Conservation (phyloP, 1,140 invertebrate genomes). For the Cyphomyrmex costatus region DNA sequence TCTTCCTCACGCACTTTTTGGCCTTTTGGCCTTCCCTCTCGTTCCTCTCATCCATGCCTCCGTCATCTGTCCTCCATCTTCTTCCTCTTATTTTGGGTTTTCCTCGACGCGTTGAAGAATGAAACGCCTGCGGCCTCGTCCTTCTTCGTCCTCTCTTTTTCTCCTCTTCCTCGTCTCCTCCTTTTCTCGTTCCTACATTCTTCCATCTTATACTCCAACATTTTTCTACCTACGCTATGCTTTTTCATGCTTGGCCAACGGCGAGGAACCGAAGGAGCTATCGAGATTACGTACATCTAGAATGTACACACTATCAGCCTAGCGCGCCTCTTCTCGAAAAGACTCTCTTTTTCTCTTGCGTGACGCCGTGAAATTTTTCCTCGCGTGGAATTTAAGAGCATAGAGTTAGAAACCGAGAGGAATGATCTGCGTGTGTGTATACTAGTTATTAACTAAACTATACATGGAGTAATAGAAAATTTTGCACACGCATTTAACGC, state of each 20-base stretch:
- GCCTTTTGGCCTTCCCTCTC: conserved; percentile 59
- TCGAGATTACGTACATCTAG: conserved; percentile 62
- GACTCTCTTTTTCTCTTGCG: conserved; percentile 41
- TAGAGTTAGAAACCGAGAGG: background rate
- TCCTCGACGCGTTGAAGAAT: conserved; percentile 6
- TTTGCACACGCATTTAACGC: background rate
- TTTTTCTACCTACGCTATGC: conserved; percentile 24
- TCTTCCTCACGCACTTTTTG: conserved; percentile 75
- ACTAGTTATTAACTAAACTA: background rate
- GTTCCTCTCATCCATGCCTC: conserved; percentile 44
- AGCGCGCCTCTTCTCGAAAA: conserved; percentile 45
- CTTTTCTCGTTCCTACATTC: background rate
- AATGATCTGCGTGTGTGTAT: background rate
- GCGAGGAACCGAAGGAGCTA: conserved; percentile 65
- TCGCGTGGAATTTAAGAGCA: conserved; percentile 23
- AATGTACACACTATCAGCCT: conserved; percentile 58
- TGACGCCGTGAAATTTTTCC: conserved; percentile 50
- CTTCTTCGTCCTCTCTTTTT: background rate
- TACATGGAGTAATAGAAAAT: background rate
- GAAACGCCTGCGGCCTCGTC: background rate
- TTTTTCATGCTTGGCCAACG: conserved; percentile 72
- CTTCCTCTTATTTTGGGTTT: background rate
- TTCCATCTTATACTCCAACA: conserved; percentile 14
- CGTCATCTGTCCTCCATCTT: background rate
- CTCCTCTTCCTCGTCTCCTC: background rate